Base-by-base conservation (phyloP, 2,888 invertebrate genomes). In the Ophonus ardosiacus region DNA sequence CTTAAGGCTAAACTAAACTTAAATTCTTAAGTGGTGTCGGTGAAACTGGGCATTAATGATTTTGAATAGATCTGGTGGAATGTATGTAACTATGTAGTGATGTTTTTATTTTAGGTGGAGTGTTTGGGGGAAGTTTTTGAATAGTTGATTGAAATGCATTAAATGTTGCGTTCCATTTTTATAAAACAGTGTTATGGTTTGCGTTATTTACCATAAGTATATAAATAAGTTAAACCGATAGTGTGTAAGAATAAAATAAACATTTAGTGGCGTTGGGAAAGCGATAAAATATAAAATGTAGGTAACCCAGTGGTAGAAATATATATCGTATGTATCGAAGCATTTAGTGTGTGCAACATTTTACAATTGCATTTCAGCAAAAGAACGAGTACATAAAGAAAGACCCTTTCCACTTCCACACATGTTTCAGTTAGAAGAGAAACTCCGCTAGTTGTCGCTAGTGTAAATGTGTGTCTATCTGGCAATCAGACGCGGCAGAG, bases 391-490 rank as follows among this genome's bases (percentile, higher is more conserved):
- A 57, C 7, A 78, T 78, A 78, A 57, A 78, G 78, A 78, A 78
- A 56, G 21, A 57, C 24, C 57, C 78, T 31, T 31, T 31, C 31
- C 31, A 31, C 31, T 31, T 4, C 31, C 31, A 56, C 76, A 78
- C 78, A 78, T 78, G 78, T 57, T 78, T 76, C 76, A 76, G 51
- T 76, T 76, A 76, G 51, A 21, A 43, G 21, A 78, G 78, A 31
- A 24, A 76, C 76, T 51, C 8, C 17, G 78, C 31, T 78, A 24
- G 78, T 78, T 78, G 57, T 78, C 51, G 76, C 74, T 78, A 78
- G 78, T 57, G 78, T 78, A 24, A 78, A 78, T 78, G 78, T 78
- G 78, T 78, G 78, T 78, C 78, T 78, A 78, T 78, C 78, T 57
- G 8, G 78, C 78, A 78, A 78, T 78, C 57, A 57, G 57, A 78